Evolutionary conservation across 2,797 vertebrate species (phyloP), one percentile per base, ranked within the genome.

Genomic region (Cichlasoma orientale): DNA sequence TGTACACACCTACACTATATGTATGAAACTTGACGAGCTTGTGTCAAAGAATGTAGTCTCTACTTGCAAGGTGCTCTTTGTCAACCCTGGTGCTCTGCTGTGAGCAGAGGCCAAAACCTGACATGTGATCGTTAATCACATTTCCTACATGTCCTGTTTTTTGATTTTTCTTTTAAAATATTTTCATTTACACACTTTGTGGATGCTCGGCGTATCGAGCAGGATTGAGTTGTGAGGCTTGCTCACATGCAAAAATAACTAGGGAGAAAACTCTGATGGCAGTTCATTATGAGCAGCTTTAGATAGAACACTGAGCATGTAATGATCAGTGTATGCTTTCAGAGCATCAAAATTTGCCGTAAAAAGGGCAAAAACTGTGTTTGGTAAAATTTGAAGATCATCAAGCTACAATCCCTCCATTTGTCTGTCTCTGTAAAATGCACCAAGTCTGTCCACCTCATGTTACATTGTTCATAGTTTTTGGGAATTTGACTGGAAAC

Each of bases 401-500:
- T 55, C 72, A 66, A 55, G 53, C 57, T 23, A 13, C 27, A 31
- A 69, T 59, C 56, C 21, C 21, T 38, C 63, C 21, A 2, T 54
- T 72, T 38, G 29, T 59, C 19, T 56, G 41, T 0, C 23, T 59
- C 25, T 77, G 9, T 59, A 31, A 76, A 76, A 73, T 7, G 23
- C 68, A 56, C 72, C 72, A 6, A 29, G 70, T 82, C 78, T 87
- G 83, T 84, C 73, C 89, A 54, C 85, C 82, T 90, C 88, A 78
- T 88, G 88, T 92, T 89, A 29, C 27, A 36, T 82, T 85, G 80
- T 80, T 90, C 83, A 38, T 83, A 23, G 72, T 80, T 87, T 73
- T 71, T 57, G 80, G 87, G 84, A 91, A 72, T 83, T 76, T 71
- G 89, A 94, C 94, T 93, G 93, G 93, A 94, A 92, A 66, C 75